Percentiles rank a stretch among this genome's conserved stretches.
phyloP scores from a whole-genome alignment of 2,113 vertebrate species.

The Callopanchax toddi region DNA sequence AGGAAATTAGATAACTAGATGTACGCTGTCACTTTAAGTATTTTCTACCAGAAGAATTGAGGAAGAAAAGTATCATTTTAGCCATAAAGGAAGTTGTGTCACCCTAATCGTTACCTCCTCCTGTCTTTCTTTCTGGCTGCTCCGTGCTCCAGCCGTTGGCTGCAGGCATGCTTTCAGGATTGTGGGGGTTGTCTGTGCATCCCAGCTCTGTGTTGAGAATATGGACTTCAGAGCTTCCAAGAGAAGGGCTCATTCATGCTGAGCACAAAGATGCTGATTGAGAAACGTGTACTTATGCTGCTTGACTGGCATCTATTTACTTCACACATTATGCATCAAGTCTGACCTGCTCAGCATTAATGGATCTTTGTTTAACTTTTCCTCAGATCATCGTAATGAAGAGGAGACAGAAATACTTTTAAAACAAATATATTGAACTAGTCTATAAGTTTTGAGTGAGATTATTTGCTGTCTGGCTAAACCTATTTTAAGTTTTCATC shows the following conservation, averaged over 20 bases:
- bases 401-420: constrained; percentile 25
- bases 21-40: background rate
- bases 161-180: constrained; percentile 18
- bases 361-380: constrained; percentile 33
- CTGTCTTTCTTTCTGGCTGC: constrained; percentile 15
- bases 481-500: too few relatives aligned
- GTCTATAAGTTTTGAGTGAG: too few relatives aligned
- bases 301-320: constrained; percentile 61
- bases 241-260: constrained; percentile 70
- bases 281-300: constrained; percentile 42
- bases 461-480: too few relatives aligned
- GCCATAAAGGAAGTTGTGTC: constrained; percentile 43
- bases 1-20: background rate
- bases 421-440: background rate
- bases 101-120: background rate
- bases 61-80: constrained; percentile 24
- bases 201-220: constrained; percentile 53
- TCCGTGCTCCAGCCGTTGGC: constrained; percentile 28
- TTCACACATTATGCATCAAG: constrained; percentile 57
- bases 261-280: constrained; percentile 66
- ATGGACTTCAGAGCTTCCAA: constrained; percentile 48
- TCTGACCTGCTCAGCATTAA: constrained; percentile 39
- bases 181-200: constrained; percentile 49
- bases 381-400: constrained; percentile 16
- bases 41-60: constrained; percentile 14